A percentile compares a stretch with the other conserved stretches of the same genome.
Conservation (phyloP, 2,113 vertebrate species). For the Oxyura jamaicensis region DNA sequence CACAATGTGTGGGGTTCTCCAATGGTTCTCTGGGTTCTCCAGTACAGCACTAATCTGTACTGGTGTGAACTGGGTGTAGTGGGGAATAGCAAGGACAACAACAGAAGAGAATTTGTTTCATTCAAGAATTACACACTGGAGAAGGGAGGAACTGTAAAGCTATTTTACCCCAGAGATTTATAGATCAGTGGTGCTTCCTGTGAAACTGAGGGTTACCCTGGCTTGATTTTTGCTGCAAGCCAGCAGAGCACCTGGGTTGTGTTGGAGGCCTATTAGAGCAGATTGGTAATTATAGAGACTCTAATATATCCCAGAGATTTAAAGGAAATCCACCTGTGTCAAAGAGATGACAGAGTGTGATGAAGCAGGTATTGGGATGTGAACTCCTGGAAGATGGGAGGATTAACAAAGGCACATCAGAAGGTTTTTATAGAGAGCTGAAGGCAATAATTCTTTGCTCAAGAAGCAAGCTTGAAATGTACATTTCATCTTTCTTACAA, state of each 20-base stretch:
- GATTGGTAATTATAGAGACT: slow-evolving; percentile 9
- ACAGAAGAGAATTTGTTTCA: background rate
- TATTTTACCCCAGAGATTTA: slow-evolving; percentile 3
- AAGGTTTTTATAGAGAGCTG: background rate
- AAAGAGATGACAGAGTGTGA: background rate
- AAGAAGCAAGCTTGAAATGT: slow-evolving; percentile 3
- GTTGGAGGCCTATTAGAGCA: background rate
- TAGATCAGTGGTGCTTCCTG: background rate
- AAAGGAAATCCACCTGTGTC: slow-evolving; percentile 16
- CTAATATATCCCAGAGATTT: slow-evolving; percentile 20
- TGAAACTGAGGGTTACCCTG: background rate
- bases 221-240: background rate
- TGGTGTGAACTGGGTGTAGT: background rate
- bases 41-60: background rate
- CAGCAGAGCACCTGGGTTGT: background rate
- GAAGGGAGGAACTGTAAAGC: background rate
- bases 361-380: background rate
- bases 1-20: background rate
- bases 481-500: slow-evolving; percentile 4
- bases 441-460: background rate
- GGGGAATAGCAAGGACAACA: background rate
- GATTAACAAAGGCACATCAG: slow-evolving; percentile 36
- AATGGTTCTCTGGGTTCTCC: background rate
- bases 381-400: slow-evolving; percentile 24
- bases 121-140: background rate